Base-by-base conservation (phyloP, 1,140 invertebrate species). In the Drosophila oshimai region DNA sequence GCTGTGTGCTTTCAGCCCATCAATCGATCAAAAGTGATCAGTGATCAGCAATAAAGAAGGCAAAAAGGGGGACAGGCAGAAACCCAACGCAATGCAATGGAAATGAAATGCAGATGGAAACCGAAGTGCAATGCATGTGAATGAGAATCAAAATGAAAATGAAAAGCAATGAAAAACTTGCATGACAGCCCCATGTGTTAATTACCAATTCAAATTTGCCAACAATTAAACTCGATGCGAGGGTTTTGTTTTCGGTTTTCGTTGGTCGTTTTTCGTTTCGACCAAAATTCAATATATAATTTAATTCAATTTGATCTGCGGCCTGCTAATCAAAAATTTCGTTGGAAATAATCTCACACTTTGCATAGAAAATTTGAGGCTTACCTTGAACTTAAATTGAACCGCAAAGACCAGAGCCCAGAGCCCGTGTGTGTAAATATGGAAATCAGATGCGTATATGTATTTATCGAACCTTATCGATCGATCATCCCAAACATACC, bases 131-230 rank as follows among this genome's bases (percentile, higher is more conserved):
- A 36, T 51, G 49, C 34, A 49, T 39, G 10, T 15, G 31, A 42
- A 26, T 42, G 41, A 26, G 41, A 44, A 44, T n/a, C n/a, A n/a
- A 17, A 41, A 22, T 41, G 50, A 36, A 57, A 57, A 57, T 47
- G 46, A 58, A 60, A 53, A 60, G 58, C 51, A 60, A 34, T 28
- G 54, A 26, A 54, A 58, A 54, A 33, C 54, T 62, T 20, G 58
- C 51, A 31, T 61, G 57, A 61, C 57, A 41, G 34, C 51, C 10
- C 24, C 80, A 80, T 75, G 75, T 86, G 80, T 75, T 86, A 87
- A 86, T 86, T 86, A 60, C 81, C 80, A 86, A 86, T 78, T 86
- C 80, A 86, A 86, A 86, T 86, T 80, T 65, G 37, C 55, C 64
- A 71, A 73, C 76, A 79, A 79, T 80, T 79, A 79, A 79, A 74